phyloP scores from a whole-genome alignment of 2,113 vertebrate genomes.

The Platycercus adscitus region DNA sequence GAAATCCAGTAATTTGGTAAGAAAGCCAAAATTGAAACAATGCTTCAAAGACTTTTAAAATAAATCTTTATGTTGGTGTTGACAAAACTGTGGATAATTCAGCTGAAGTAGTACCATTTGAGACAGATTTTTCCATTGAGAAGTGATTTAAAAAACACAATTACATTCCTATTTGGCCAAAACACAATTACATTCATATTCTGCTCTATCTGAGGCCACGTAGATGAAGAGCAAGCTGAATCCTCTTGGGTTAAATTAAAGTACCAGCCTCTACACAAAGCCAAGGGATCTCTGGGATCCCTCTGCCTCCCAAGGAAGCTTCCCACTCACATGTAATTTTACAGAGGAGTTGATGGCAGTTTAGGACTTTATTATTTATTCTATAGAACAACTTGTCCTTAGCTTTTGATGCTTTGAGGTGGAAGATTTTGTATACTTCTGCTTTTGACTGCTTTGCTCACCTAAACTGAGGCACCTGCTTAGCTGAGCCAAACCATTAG shows the following conservation, averaged over 20 bases:
- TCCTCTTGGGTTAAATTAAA: neutral
- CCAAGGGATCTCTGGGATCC: neutral
- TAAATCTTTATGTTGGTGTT: conserved; percentile 57
- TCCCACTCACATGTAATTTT: neutral
- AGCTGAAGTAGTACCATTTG: neutral
- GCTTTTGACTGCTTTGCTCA: neutral
- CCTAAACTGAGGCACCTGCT: neutral
- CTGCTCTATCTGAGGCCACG: neutral
- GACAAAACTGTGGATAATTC: conserved; percentile 30
- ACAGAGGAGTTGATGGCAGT: neutral
- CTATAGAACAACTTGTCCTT: neutral
- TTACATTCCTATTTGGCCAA: neutral
- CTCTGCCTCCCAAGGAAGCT: neutral
- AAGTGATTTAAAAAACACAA: neutral
- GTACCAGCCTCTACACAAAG: neutral
- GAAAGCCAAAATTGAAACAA: conserved; percentile 57
- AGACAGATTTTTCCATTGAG: conserved; percentile 13
- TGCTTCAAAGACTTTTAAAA: conserved; percentile 55
- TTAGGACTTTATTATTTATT: neutral
- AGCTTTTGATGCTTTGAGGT: neutral
- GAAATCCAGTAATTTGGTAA: neutral
- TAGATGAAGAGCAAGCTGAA: neutral
- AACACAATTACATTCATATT: neutral
- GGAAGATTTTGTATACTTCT: neutral
- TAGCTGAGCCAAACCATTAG: neutral